These are phyloP conservation scores for Drosophila rhopaloa DNA, from an alignment of 1,140 invertebrate genomes.

Conservation along the genomic window DNA sequence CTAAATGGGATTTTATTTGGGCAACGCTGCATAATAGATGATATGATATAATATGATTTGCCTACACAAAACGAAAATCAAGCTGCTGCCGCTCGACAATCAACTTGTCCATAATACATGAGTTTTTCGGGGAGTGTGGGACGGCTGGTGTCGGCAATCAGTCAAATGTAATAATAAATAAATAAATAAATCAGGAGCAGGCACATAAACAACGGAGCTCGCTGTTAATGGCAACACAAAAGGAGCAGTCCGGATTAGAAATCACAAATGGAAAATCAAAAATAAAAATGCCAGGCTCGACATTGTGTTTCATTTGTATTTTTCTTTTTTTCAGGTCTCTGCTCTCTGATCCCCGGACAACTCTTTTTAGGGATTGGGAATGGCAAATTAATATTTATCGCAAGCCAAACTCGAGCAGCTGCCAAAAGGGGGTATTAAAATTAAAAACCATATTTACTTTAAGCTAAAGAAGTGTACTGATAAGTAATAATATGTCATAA, in stretches of 20 bases:
- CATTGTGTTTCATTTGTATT: constrained; percentile 5
- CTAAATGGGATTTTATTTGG: constrained; percentile 53
- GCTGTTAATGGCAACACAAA: constrained; percentile 32
- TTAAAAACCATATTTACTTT: not conserved
- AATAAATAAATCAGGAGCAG: constrained; percentile 63
- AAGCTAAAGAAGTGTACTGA: not conserved
- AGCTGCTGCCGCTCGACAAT: constrained; percentile 65
- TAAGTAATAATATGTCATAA: no score
- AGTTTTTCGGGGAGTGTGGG: constrained; percentile 28
- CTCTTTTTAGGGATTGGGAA: constrained; percentile 20
- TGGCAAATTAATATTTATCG: constrained; percentile 26
- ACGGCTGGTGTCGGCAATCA: constrained; percentile 59
- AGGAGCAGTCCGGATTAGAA: constrained; percentile 40
- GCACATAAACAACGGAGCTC: constrained; percentile 36
- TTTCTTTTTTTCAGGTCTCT: not conserved
- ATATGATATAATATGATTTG: constrained; percentile 74
- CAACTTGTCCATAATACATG: constrained; percentile 77
- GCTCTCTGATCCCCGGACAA: constrained; percentile 1
- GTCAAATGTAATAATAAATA: constrained; percentile 79
- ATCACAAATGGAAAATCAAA: constrained; percentile 35
- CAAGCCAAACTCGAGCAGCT: constrained; percentile 9
- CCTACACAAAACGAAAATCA: constrained; percentile 71
- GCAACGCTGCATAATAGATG: constrained; percentile 66
- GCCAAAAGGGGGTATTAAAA: constrained; percentile 5
- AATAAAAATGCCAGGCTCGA: constrained; percentile 16